Conservation (phyloP, 2,113 vertebrate species). For the Tyrannus savana region DNA sequence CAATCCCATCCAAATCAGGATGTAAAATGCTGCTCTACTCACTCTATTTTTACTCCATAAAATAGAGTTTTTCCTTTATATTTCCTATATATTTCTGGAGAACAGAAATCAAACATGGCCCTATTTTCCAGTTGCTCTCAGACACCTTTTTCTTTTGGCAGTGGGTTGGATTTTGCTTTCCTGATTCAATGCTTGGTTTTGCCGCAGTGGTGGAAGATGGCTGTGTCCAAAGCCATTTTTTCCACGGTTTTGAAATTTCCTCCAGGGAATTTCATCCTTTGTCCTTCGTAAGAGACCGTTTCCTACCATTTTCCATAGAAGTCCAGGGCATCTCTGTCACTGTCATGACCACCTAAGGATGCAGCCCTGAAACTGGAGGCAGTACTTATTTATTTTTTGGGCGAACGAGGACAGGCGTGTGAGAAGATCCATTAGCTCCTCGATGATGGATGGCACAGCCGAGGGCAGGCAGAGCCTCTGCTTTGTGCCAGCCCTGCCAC, state of each 20-base stretch:
- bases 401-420: accelerated
- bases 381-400: background rate
- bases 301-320: background rate
- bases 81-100: background rate
- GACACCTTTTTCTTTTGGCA: background rate
- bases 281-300: background rate
- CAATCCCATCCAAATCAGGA: background rate
- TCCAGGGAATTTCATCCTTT: background rate
- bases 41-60: background rate
- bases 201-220: accelerated
- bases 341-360: background rate
- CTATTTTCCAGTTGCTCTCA: background rate
- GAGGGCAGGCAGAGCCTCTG: background rate
- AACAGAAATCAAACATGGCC: accelerated
- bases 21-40: background rate
- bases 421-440: background rate
- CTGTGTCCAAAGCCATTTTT: accelerated
- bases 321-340: background rate
- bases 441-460: background rate
- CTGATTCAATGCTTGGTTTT: background rate
- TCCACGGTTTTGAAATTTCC: background rate
- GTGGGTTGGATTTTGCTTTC: background rate
- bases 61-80: accelerated
- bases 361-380: background rate
- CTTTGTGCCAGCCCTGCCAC: background rate